These are phyloP conservation scores for Myodes glareolus DNA, from an alignment of 2,113 vertebrate species.

Conservation along the genomic window DNA sequence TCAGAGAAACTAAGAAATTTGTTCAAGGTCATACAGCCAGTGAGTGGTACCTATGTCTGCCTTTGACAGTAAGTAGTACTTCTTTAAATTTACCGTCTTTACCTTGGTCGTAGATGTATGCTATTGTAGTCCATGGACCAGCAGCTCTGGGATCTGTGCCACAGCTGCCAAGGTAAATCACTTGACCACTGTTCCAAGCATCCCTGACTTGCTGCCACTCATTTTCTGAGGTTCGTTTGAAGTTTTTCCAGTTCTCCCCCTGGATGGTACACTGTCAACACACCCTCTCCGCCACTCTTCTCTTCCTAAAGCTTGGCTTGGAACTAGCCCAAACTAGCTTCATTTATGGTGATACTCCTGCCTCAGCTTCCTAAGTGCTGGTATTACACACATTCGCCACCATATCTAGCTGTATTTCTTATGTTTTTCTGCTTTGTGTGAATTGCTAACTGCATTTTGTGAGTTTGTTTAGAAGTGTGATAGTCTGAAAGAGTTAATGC, in stretches of 20 bases:
- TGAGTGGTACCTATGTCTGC: background rate
- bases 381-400: background rate
- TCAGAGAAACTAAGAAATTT: constrained; percentile 22
- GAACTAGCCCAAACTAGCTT: background rate
- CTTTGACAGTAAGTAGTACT: background rate
- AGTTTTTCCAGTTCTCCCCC: background rate
- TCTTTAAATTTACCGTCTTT: background rate
- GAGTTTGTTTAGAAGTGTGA: background rate
- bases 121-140: background rate
- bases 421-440: background rate
- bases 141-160: background rate
- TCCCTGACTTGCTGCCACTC: background rate
- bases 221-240: background rate
- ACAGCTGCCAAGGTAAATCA: background rate
- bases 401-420: background rate
- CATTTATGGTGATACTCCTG: background rate
- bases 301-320: background rate
- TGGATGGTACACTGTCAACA: background rate
- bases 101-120: background rate
- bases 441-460: background rate
- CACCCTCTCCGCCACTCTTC: background rate
- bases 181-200: background rate
- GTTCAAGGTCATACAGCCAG: background rate
- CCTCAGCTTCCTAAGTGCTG: background rate
- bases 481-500: background rate